A percentile compares a stretch with the other conserved stretches of the same genome.
Evolutionary conservation across 2,888 invertebrate species (phyloP).

Genomic region (Acanthacorydalis orientalis): DNA sequence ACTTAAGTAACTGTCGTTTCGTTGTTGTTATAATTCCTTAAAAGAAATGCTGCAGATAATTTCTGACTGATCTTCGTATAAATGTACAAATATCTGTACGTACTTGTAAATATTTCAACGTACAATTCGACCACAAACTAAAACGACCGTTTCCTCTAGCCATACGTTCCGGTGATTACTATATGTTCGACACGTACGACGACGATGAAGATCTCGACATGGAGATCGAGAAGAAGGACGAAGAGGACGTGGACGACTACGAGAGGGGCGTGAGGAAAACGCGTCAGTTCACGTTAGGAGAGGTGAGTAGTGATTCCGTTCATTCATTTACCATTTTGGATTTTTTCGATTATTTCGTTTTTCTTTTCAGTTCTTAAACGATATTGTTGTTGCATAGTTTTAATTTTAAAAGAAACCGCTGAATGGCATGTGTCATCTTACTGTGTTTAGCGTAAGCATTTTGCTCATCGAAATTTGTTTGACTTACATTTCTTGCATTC

Average conservation of each 20-base stretch:
- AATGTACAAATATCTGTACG: too few relatives aligned
- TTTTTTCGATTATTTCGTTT: background rate
- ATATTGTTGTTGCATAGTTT: background rate
- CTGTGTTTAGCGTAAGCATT: background rate
- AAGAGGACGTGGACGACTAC: slow-evolving; percentile 34
- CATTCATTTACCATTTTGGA: too few relatives aligned
- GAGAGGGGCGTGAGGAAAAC: slow-evolving; percentile 36
- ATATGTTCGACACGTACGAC: slow-evolving; percentile 94
- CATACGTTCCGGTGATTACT: slow-evolving; percentile 95
- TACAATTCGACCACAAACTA: too few relatives aligned
- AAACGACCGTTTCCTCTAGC: slow-evolving; percentile 38
- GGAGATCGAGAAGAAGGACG: slow-evolving; percentile 27
- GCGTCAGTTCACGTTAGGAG: slow-evolving; percentile 17
- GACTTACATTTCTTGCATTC: background rate
- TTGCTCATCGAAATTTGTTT: background rate
- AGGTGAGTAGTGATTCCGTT: slow-evolving; percentile 5
- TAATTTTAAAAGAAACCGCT: background rate
- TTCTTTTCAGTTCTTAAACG: background rate
- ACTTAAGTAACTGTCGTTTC: too few relatives aligned
- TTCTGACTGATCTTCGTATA: too few relatives aligned
- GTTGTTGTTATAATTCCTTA: too few relatives aligned
- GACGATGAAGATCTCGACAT: slow-evolving; percentile 58
- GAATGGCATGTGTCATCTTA: background rate
- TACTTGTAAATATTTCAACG: too few relatives aligned
- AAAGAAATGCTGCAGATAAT: too few relatives aligned